Conservation (phyloP, 2,113 vertebrate species). For the Burhinus oedicnemus region DNA sequence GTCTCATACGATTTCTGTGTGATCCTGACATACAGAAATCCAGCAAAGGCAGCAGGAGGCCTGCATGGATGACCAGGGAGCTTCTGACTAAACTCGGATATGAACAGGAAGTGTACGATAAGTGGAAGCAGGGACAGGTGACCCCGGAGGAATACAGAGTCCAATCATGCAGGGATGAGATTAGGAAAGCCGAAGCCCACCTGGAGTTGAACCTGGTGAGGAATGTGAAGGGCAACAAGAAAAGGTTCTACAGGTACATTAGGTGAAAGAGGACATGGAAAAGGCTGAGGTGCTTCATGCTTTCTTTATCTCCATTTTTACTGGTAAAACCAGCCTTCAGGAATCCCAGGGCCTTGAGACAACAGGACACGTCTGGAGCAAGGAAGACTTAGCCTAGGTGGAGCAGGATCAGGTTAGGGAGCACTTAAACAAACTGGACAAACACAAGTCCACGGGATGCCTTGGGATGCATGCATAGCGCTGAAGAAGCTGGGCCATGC, state of each 20-base stretch:
- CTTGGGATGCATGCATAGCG: neutral
- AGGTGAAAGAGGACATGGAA: neutral
- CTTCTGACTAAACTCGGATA: neutral
- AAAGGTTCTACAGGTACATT: neutral
- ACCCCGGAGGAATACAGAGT: neutral
- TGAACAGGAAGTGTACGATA: neutral
- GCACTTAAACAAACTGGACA: neutral
- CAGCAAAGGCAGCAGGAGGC: neutral
- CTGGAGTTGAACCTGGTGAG: neutral
- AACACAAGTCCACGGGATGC: neutral
- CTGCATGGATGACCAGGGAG: neutral
- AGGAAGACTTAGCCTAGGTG: neutral
- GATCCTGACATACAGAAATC: neutral
- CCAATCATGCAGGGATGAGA: neutral
- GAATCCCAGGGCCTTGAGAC: rapidly evolving
- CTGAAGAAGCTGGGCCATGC: neutral
- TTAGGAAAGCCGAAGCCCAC: neutral
- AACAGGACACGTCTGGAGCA: neutral
- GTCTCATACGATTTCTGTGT: too few species aligned
- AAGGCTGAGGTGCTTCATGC: neutral
- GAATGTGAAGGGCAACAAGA: neutral
- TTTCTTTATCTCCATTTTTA: neutral
- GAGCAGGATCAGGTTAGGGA: neutral
- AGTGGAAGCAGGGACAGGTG: neutral
- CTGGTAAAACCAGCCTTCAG: neutral